Evolutionary conservation across 2,113 vertebrate genomes (phyloP).

Genomic region (Pangasianodon hypophthalmus): DNA sequence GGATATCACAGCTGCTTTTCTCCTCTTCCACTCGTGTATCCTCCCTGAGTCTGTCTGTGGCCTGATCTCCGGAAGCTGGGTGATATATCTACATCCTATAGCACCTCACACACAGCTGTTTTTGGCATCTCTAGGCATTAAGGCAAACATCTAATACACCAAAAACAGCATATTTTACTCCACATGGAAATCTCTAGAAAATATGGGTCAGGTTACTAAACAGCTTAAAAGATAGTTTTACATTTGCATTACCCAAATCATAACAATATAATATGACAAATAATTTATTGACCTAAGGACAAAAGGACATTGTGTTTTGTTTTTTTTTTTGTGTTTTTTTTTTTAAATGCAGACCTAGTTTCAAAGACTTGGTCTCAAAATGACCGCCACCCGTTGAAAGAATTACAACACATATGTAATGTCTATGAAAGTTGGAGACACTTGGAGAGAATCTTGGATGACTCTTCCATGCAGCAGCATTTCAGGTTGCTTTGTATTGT

Average conservation of each 20-base stretch:
- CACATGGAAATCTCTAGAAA: conserved; percentile 53
- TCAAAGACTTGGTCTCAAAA: not conserved
- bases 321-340: not conserved
- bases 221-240: not conserved
- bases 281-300: not conserved
- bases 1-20: conserved; percentile 29
- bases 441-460: not conserved
- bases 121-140: conserved; percentile 22
- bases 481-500: not conserved
- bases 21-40: not conserved
- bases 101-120: conserved; percentile 32
- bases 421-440: not conserved
- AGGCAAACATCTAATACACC: not conserved
- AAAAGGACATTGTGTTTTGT: not conserved
- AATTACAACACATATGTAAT: not conserved
- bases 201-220: conserved; percentile 31
- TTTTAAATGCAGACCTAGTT: not conserved
- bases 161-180: not conserved
- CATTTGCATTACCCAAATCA: not conserved
- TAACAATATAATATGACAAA: not conserved
- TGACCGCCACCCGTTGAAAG: not conserved
- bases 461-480: not conserved
- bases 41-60: not conserved
- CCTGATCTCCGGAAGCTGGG: not conserved
- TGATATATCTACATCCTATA: conserved; percentile 34